Evolutionary conservation across 1,140 invertebrate species (phyloP), one percentile per base, ranked within the genome.

Genomic region (Neodiprion lecontei): DNA sequence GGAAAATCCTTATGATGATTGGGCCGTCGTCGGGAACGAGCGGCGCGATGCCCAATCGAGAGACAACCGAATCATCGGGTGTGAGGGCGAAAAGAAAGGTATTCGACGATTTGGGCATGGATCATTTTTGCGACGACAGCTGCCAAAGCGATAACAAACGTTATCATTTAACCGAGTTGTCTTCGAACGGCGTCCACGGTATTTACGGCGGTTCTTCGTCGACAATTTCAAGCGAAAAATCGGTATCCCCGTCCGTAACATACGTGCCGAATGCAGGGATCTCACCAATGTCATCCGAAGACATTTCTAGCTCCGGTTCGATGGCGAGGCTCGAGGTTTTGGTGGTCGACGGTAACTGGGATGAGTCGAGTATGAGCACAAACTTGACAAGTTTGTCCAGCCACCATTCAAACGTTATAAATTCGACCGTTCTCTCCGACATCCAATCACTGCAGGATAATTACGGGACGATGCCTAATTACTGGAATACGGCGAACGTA

Each of bases 261-360:
- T 47, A 73, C 47, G 48, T 72, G 1, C 65, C 72, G 47, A 21
- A 48, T 1, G 72, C 74, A 11, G 67, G 48, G 28, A 75, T 72
- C 65, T 69, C 72, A 69, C 23, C 72, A 17, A 69, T 67, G 11
- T 21, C 73, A 1, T 73, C 72, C 9, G 67, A 69, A 23, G 67
- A 47, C 7, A 47, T 23, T 17, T 23, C 67, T 3, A 69, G 21
- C 75, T 82, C 70, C 1, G 80, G 77, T 21, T 79, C 84, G 0
- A 80, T 89, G 17, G 78, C 86, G 0, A 82, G 84, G 73, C 70
- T 89, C 2, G 87, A 88, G 67, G 88, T 89, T 0, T 76, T 89
- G 1, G 82, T 89, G 1, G 87, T 89, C 1, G 87, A 88, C 17
- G 87, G 83, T 7, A 87, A 81, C 23, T 87, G 87, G 85, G 83